Percentiles rank a stretch among this genome's conserved stretches.
phyloP scores from a whole-genome alignment of 2,888 invertebrate species.

The Allophyes oxyacanthae region DNA sequence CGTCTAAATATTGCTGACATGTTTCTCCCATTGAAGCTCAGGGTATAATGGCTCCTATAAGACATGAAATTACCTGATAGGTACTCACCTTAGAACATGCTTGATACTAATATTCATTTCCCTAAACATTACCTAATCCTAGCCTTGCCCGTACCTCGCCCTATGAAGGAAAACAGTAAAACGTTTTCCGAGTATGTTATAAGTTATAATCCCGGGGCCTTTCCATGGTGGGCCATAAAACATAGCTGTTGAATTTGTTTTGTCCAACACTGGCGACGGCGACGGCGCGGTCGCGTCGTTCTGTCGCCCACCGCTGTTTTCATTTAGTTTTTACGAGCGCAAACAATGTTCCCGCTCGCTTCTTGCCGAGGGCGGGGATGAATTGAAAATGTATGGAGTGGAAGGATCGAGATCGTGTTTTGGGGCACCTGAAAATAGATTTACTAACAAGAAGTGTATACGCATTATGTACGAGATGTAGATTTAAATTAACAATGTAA shows the following conservation, averaged over 20 bases:
- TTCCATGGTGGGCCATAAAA: slow-evolving; percentile 46
- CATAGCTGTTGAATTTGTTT: slow-evolving; percentile 64
- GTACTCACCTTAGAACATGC: too few relatives aligned
- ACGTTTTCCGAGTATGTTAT: slow-evolving; percentile 25
- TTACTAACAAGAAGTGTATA: background rate
- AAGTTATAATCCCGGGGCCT: slow-evolving; percentile 37
- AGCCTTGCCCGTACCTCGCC: background rate
- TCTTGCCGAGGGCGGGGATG: slow-evolving; percentile 55
- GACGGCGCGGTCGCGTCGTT: slow-evolving; percentile 57
- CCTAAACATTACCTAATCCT: background rate
- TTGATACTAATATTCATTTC: too few relatives aligned
- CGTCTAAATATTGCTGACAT: too few relatives aligned
- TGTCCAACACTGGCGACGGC: slow-evolving; percentile 56
- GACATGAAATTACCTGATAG: too few relatives aligned
- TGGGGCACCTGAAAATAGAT: slow-evolving; percentile 19
- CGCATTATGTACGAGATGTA: too few relatives aligned
- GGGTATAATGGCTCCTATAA: too few relatives aligned
- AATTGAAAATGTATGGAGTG: slow-evolving; percentile 40
- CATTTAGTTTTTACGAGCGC: slow-evolving; percentile 77
- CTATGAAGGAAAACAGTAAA: slow-evolving; percentile 19
- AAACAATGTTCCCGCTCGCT: slow-evolving; percentile 64
- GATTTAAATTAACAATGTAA: too few relatives aligned
- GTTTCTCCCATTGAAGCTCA: too few relatives aligned
- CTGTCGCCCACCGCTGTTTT: slow-evolving; percentile 62
- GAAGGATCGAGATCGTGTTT: slow-evolving; percentile 36